Evolutionary conservation across 35 echinoderm and acorn worm species (phyloP), one percentile per base, ranked within the genome.

Genomic region (Anneissia japonica): DNA sequence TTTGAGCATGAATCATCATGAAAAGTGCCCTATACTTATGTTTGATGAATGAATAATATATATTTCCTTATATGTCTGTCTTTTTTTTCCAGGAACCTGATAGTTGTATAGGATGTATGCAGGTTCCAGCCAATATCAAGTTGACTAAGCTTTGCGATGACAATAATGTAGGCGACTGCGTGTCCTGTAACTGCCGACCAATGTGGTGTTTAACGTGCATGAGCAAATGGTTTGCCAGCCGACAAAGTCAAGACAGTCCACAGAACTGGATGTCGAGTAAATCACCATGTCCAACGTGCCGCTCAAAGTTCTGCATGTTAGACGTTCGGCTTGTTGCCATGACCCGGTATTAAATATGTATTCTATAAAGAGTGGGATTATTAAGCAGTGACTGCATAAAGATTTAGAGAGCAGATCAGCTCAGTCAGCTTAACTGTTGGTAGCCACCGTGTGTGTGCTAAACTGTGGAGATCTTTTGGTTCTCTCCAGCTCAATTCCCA

Each of bases 181-280:
- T 97, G 34, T 88, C 93, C 80, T 93, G 91, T 72, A 93, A 85
- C 82, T 93, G 95, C 79, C 46, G 95, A 19, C 95, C 95, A 19
- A 97, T 97, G 95, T 97, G 95, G 95, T 97, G 95, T 64, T 74
- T 93, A n/a, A 91, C 93, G 21, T 97, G 95, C 77, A 90, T 97
- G 95, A 93, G 95, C 32, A 97, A 97, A 72, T 97, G 95, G 95
- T 93, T 93, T 39, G 95, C 86, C 3, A 97, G 86, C 43, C 35
- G 95, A 83, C 95, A 97, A 46, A 85, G 87, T 28, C 94, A 97
- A 77, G 77, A 87, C n/a, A 77, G 76, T 73, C 95, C 95, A 28
- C 79, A 81, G 36, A 9, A 64, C 10, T 97, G 95, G 95, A 76
- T 97, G 4, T 81, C 80, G 9, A 81, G 91, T 12, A 93, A 90